Percentiles rank a stretch among this genome's conserved stretches.
phyloP scores from a whole-genome alignment of 37 sponge, comb jelly and placozoan species.

The Petrosia ficiformis region DNA sequence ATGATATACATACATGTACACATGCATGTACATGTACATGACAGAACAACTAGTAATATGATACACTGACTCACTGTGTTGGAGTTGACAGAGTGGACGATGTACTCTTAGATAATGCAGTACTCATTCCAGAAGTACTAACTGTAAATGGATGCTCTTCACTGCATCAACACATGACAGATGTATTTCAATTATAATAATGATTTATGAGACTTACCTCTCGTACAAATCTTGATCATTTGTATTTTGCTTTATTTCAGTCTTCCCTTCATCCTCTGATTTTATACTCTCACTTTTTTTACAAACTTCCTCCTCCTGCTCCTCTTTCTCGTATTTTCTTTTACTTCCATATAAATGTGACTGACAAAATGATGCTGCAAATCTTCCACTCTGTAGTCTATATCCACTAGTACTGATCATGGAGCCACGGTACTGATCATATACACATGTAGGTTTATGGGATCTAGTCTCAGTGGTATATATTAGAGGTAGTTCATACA shows the following conservation, averaged over 20 bases:
- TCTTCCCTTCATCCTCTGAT: background rate
- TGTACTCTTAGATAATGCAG: too few relatives aligned
- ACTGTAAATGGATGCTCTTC: too few relatives aligned
- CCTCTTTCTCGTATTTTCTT: background rate
- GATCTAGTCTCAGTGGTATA: background rate
- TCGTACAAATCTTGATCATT: background rate
- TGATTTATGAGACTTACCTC: background rate
- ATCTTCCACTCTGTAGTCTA: background rate
- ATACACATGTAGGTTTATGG: background rate
- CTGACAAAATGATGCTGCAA: slow-evolving; percentile 28
- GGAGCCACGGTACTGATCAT: background rate
- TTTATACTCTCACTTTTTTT: background rate
- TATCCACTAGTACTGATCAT: background rate
- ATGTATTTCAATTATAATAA: too few relatives aligned
- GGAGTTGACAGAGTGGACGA: too few relatives aligned
- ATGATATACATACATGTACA: too few relatives aligned
- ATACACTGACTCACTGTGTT: too few relatives aligned
- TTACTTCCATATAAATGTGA: background rate
- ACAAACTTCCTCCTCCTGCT: background rate
- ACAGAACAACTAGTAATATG: too few relatives aligned
- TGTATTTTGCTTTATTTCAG: background rate
- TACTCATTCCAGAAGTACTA: too few relatives aligned
- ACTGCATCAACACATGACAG: too few relatives aligned
- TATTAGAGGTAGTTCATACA: background rate
- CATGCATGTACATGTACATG: too few relatives aligned